phyloP scores from a whole-genome alignment of 2,888 invertebrate species.

The Limnephilus marmoratus region DNA sequence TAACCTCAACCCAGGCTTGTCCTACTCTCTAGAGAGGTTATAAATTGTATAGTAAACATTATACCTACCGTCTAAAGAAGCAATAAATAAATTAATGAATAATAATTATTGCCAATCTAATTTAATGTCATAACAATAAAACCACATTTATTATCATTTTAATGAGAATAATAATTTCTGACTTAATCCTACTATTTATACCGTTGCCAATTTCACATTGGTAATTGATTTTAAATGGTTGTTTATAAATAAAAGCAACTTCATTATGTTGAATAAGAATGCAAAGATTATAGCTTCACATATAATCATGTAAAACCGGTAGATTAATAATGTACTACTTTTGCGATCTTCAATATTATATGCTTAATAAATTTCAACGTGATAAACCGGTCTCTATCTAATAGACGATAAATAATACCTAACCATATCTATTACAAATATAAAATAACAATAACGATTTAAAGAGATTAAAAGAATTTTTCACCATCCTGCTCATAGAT shows the following conservation, averaged over 20 bases:
- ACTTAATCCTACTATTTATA: background rate
- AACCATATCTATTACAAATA: background rate
- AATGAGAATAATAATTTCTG: background rate
- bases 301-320: background rate
- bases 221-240: background rate
- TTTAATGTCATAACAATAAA: background rate
- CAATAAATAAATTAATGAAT: background rate
- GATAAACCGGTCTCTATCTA: background rate
- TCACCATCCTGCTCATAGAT: no score
- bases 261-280: background rate
- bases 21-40: no score
- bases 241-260: background rate
- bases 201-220: background rate
- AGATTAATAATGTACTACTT: background rate
- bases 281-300: background rate
- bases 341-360: background rate
- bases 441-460: background rate
- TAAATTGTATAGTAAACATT: no score
- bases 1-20: no score
- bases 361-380: background rate
- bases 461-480: background rate
- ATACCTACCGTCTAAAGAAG: no score
- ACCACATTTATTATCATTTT: background rate
- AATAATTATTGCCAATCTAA: background rate
- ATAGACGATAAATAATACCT: background rate